phyloP scores from a whole-genome alignment of 2,797 vertebrate species.

The Phoebastria nigripes region DNA sequence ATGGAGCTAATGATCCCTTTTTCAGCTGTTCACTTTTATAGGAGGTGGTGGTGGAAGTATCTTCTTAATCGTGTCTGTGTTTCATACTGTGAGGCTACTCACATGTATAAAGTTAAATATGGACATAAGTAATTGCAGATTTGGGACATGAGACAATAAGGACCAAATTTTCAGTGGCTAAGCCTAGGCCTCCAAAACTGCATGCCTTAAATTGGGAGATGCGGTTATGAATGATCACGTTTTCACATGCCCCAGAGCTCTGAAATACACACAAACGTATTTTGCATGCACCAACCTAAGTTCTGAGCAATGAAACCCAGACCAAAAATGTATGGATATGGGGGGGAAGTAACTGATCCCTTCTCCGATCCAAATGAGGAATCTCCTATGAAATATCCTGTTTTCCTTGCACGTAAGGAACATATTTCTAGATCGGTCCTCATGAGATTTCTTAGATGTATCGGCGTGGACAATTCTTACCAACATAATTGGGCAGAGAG shows the following conservation, averaged over 20 bases:
- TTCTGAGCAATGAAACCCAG: conserved; percentile 26
- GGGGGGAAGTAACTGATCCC: neutral
- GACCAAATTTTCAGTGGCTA: conserved; percentile 2
- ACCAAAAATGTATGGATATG: neutral
- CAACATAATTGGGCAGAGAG: neutral
- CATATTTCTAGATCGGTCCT: neutral
- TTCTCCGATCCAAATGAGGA: neutral
- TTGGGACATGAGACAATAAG: neutral
- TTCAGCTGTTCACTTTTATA: neutral
- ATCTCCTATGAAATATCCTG: neutral
- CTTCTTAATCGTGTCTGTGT: neutral
- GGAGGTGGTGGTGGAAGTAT: neutral
- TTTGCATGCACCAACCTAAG: neutral
- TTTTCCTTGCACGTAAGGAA: neutral
- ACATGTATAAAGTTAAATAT: neutral
- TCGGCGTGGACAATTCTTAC: neutral
- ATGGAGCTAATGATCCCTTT: neutral
- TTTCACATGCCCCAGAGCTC: conserved; percentile 41
- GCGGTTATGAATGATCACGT: neutral
- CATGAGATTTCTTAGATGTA: neutral
- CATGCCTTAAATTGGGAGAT: conserved; percentile 7
- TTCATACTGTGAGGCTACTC: neutral
- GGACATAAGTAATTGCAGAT: conserved; percentile 39
- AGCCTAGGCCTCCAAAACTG: neutral
- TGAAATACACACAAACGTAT: neutral